phyloP scores from a whole-genome alignment of 1,140 invertebrate species.

The Phymorhynchus buccinoides region DNA sequence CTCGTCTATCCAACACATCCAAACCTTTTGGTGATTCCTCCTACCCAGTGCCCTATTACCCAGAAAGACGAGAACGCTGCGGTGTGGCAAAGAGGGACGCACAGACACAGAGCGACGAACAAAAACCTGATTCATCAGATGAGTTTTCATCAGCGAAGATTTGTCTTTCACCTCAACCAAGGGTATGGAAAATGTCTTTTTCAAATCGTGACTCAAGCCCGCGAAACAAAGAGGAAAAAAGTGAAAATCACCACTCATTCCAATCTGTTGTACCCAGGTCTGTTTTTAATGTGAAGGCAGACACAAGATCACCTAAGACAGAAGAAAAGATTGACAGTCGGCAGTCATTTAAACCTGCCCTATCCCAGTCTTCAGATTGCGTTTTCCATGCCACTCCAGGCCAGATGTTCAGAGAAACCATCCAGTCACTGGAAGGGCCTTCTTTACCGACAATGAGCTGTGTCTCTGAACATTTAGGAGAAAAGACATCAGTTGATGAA shows the following conservation, averaged over 20 bases:
- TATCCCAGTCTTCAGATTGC: too few species aligned
- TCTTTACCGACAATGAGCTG: not conserved
- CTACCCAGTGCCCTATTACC: too few species aligned
- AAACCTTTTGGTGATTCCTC: too few species aligned
- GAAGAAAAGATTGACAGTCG: too few species aligned
- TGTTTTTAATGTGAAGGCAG: too few species aligned
- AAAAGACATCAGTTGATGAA: not conserved
- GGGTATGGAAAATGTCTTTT: not conserved
- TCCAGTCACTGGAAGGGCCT: not conserved
- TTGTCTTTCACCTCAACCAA: not conserved
- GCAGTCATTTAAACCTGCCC: too few species aligned
- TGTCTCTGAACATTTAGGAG: not conserved
- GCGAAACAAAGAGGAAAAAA: too few species aligned
- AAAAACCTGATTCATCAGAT: not conserved
- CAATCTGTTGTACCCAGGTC: too few species aligned
- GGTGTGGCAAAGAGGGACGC: not conserved
- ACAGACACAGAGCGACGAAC: not conserved
- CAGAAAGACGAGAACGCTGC: not conserved
- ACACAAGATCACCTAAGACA: too few species aligned
- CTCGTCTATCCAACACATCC: too few species aligned
- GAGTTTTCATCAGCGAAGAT: not conserved
- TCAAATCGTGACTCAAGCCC: too few species aligned
- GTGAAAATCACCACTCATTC: too few species aligned
- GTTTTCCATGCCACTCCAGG: slow-evolving; percentile 8
- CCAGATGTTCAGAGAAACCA: not conserved